Conservation (phyloP, 1,140 invertebrate genomes). For the Periplaneta americana region DNA sequence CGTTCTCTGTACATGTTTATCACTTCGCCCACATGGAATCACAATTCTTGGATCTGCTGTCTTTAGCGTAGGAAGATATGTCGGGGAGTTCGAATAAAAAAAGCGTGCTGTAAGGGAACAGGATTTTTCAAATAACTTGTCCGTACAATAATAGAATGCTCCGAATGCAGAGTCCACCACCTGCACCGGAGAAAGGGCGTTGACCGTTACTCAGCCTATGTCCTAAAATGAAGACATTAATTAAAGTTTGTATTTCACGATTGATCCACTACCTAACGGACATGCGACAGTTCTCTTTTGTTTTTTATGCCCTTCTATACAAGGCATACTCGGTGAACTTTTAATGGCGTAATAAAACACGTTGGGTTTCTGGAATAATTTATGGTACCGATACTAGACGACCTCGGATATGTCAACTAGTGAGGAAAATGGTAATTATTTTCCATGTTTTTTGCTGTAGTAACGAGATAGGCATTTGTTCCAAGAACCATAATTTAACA, state of each 20-base stretch:
- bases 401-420: not conserved
- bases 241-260: not conserved
- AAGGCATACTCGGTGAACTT: not conserved
- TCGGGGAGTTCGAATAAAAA: not conserved
- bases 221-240: not conserved
- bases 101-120: not conserved
- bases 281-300: not conserved
- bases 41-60: not conserved
- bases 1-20: not conserved
- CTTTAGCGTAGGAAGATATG: not conserved
- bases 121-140: not conserved
- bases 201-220: no score
- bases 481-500: no score
- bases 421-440: not conserved
- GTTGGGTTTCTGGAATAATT: not conserved
- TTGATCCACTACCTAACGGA: no score
- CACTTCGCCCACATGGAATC: not conserved
- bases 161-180: not conserved
- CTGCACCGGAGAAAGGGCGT: not conserved
- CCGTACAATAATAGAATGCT: not conserved
- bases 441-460: not conserved
- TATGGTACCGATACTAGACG: not conserved
- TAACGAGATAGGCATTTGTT: not conserved
- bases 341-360: not conserved
- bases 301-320: not conserved